Evolutionary conservation across 2,797 vertebrate species (phyloP), one percentile per base, ranked within the genome.

Genomic region (Onychomys leucogaster): DNA sequence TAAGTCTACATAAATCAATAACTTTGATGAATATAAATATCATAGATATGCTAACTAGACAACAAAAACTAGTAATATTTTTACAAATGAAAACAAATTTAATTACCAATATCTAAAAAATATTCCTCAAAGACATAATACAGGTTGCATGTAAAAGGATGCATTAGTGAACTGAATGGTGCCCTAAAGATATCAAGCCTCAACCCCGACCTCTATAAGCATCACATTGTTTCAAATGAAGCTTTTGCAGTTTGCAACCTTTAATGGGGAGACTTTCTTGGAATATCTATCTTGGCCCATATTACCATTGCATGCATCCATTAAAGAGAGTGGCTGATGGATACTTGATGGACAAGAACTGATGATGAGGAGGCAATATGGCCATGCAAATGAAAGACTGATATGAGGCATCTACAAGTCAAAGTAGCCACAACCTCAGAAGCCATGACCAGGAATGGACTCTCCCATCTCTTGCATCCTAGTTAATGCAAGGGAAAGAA

Each of bases 321-420:
- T 37, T 46, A 4, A 76, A 63, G 59, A 86, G n/a, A 46, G 6
- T 69, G 13, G 21, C 41, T 55, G 37, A 81, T 13, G 43, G 41
- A 61, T 5, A 37, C 25, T 27, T 52, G 32, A 80, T 43, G 6
- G 19, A n/a, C 43, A 67, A 0, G 14, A 65, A 52, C 12, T 13
- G 61, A 55, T 25, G 27, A n/a, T 16, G 23, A 95, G 14, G 27
- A 80, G 19, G 32, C 29, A 21, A 0, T 41, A 32, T 77, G 14
- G 5, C 12, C 41, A 34, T 17, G 23, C 43, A 69, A 57, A 63
- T 41, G 49, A 86, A 55, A n/a, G 61, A 71, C 0, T 29, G 5
- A 11, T 61, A 1, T 2, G 59, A 63, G 1, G 4, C 0, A 14
- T 10, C n/a, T 43, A 29, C 1, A 34, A 57, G 4, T 25, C 43